phyloP scores from a whole-genome alignment of 2,888 invertebrate genomes.

The Chrysotoxum bicinctum region DNA sequence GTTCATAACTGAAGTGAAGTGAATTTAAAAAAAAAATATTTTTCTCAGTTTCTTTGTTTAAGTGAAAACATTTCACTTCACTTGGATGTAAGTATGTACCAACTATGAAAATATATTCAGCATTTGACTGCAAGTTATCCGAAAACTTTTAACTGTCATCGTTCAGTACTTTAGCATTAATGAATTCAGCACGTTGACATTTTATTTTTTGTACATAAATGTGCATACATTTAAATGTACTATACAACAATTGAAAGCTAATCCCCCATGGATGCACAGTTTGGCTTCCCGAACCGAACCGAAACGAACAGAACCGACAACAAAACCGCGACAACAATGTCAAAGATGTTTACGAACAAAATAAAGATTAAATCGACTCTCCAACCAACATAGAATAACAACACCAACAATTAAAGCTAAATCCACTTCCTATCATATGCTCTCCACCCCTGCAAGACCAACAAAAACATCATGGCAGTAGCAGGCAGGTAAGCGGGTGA shows the following conservation, averaged over 20 bases:
- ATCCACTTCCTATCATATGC: conserved; percentile 31
- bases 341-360: conserved; percentile 51
- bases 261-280: conserved; percentile 60
- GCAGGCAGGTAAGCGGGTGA: conserved; percentile 21
- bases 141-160: conserved; percentile 38
- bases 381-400: conserved; percentile 27
- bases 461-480: background rate
- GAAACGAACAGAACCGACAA: conserved; percentile 62
- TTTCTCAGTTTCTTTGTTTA: no score
- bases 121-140: no score
- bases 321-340: conserved; percentile 69
- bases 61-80: no score
- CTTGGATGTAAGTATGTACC: no score
- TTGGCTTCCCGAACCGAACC: conserved; percentile 71
- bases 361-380: conserved; percentile 38
- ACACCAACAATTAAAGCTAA: conserved; percentile 33
- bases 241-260: conserved; percentile 63
- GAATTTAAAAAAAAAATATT: no score
- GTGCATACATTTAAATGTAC: background rate
- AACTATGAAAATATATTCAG: no score
- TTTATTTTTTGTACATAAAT: conserved; percentile 1
- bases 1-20: no score
- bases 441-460: background rate
- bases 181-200: conserved; percentile 42
- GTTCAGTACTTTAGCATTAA: conserved; percentile 35